These are phyloP conservation scores for Celastrina argiolus DNA, from an alignment of 2,888 invertebrate genomes.

Conservation along the genomic window DNA sequence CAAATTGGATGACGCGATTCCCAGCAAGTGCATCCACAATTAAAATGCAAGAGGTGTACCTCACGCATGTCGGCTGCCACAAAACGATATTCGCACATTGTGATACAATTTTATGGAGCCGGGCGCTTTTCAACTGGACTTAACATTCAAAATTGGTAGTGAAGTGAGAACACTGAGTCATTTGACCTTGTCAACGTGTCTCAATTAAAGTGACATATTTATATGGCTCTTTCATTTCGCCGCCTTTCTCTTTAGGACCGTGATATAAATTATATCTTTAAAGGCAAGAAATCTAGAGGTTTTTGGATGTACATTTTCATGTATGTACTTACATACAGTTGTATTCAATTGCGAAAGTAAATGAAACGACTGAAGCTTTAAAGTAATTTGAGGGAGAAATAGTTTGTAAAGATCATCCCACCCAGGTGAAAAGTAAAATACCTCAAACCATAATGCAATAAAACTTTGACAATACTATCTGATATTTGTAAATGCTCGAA, in stretches of 20 bases:
- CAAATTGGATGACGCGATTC: conserved; percentile 40
- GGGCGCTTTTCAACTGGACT: conserved; percentile 71
- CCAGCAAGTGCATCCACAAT: conserved; percentile 63
- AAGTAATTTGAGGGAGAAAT: too few species aligned
- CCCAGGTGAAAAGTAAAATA: too few species aligned
- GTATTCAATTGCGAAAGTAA: too few species aligned
- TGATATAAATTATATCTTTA: background rate
- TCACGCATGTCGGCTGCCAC: conserved; percentile 60
- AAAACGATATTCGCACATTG: conserved; percentile 76
- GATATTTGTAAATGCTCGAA: too few species aligned
- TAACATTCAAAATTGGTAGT: conserved; percentile 73
- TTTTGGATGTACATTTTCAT: background rate
- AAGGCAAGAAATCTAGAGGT: background rate
- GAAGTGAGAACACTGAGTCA: conserved; percentile 42
- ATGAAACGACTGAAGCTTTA: too few species aligned
- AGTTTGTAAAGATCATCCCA: too few species aligned
- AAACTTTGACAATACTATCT: too few species aligned
- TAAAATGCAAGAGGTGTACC: conserved; percentile 61
- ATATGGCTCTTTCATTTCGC: conserved; percentile 18
- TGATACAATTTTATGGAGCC: conserved; percentile 72
- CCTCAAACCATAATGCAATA: too few species aligned
- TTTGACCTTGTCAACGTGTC: conserved; percentile 35
- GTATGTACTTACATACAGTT: too few species aligned
- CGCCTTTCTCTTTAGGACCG: conserved; percentile 19
- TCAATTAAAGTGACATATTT: conserved; percentile 32